These are phyloP conservation scores for Chauna torquata DNA, from an alignment of 2,113 vertebrate species.

Conservation along the genomic window DNA sequence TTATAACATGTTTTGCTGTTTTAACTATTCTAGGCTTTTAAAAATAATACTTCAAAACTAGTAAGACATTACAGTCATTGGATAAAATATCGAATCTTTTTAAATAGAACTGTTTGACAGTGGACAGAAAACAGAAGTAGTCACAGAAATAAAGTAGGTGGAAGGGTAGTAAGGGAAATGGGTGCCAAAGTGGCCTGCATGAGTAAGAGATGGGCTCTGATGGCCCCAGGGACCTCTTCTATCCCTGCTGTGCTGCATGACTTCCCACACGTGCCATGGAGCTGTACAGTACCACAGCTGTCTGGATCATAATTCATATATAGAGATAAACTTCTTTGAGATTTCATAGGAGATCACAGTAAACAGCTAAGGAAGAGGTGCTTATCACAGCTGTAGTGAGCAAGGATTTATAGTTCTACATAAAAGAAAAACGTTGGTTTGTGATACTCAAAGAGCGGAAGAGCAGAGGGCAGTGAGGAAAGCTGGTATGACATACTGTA, in stretches of 20 bases:
- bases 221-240: background rate
- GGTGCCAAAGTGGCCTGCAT: background rate
- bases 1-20: background rate
- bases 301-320: background rate
- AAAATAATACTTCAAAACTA: background rate
- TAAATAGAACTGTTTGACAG: background rate
- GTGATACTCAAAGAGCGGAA: background rate
- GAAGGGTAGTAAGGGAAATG: background rate
- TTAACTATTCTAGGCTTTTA: background rate
- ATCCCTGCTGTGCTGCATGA: background rate
- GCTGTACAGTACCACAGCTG: background rate
- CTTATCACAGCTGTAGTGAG: background rate
- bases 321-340: background rate
- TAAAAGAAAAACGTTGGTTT: background rate
- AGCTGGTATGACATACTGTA: background rate
- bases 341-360: background rate
- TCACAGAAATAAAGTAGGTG: background rate
- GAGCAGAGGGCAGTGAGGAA: background rate
- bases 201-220: background rate
- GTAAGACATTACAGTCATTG: background rate
- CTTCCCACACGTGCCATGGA: background rate
- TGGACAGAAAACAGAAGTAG: background rate
- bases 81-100: background rate
- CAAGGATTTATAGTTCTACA: background rate
- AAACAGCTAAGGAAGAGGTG: background rate